Conservation (phyloP, 2,113 vertebrate genomes). For the Sitta europaea region DNA sequence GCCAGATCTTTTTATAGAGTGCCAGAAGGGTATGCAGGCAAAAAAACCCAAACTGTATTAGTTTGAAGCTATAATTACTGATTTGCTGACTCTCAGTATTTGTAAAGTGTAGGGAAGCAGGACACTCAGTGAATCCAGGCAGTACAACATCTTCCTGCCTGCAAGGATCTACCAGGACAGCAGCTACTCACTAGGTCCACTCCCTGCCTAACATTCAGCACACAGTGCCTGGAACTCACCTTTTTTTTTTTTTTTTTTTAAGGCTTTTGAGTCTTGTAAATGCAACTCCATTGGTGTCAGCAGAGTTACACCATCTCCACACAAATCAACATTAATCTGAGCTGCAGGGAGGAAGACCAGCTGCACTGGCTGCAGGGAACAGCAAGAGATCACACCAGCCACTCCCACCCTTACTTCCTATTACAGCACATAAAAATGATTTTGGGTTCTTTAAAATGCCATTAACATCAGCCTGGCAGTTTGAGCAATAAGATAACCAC, state of each 20-base stretch:
- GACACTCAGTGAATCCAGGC: not conserved
- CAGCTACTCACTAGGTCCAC: not conserved
- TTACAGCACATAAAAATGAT: not conserved
- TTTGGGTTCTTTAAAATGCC: not conserved
- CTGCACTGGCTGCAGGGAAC: not conserved
- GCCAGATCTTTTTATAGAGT: not conserved
- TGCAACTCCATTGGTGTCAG: not conserved
- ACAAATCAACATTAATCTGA: not conserved
- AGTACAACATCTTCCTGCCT: not conserved
- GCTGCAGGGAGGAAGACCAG: not conserved
- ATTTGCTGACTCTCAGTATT: not conserved
- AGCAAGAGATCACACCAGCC: not conserved
- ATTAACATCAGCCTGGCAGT: not conserved
- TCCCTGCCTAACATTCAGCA: not conserved
- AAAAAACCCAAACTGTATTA: not conserved
- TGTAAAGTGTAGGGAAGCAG: not conserved
- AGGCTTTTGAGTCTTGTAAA: not conserved
- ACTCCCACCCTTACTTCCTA: not conserved
- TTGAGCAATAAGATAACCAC: not conserved
- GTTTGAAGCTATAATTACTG: not conserved
- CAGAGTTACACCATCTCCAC: not conserved
- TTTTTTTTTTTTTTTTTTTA: not conserved
- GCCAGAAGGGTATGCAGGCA: not conserved
- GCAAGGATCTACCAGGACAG: not conserved
- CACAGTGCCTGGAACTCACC: not conserved